Conservation (phyloP, 92 coral and sea anemone genomes). For the Isaurus tuberculatus region DNA sequence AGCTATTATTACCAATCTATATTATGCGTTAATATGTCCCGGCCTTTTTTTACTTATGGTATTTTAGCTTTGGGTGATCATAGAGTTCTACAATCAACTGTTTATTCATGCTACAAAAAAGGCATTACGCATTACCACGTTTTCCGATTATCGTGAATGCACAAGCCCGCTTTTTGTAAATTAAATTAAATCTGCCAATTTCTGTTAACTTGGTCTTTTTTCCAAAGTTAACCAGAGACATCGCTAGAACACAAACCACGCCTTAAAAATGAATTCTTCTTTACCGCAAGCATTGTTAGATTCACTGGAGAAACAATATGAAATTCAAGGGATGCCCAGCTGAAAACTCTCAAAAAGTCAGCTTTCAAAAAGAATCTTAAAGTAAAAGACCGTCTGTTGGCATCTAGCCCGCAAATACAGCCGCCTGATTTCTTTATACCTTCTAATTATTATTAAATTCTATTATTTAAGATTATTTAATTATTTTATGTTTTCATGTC, state of each 20-base stretch:
- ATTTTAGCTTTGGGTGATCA: constrained; percentile 10
- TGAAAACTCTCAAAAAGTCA: too few species aligned
- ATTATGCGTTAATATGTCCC: not conserved
- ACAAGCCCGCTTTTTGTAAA: constrained; percentile 8
- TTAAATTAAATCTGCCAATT: constrained; percentile 12
- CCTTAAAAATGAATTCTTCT: constrained; percentile 11
- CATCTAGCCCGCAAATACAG: too few species aligned
- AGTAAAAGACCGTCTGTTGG: constrained; percentile 1
- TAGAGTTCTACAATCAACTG: not conserved
- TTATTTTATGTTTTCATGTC: not conserved
- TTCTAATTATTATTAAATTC: too few species aligned
- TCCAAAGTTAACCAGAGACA: constrained; percentile 12
- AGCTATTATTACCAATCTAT: not conserved
- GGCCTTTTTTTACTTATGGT: not conserved
- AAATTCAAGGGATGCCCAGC: not conserved
- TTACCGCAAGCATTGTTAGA: too few species aligned
- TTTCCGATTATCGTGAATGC: constrained; percentile 8
- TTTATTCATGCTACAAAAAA: not conserved
- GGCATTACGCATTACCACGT: too few species aligned
- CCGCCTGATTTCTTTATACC: too few species aligned
- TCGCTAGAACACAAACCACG: not conserved
- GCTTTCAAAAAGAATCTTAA: not conserved
- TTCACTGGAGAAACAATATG: not conserved
- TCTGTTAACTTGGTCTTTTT: constrained; percentile 14
- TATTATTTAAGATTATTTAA: too few species aligned